phyloP scores from a whole-genome alignment of 1,140 invertebrate genomes.

The Macrosteles quadrilineatus region DNA sequence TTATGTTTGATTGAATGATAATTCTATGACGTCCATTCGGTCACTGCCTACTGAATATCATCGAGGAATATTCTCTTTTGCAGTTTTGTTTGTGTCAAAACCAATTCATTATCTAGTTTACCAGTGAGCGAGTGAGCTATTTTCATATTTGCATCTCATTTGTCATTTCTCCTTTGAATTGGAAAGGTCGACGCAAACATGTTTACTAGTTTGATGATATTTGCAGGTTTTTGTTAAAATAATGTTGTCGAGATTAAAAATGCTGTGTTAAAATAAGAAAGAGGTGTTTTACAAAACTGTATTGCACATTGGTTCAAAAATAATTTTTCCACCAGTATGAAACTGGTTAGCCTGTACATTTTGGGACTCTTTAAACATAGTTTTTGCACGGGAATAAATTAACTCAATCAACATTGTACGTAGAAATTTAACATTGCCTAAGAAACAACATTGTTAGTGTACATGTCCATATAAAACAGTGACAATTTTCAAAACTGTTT shows the following conservation, averaged over 20 bases:
- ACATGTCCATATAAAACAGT: too few species aligned
- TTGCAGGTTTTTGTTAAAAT: neutral
- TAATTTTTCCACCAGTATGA: too few species aligned
- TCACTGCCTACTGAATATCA: neutral
- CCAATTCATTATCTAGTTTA: conserved; percentile 6
- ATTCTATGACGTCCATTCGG: neutral
- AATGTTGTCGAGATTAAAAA: neutral
- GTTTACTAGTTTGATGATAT: neutral
- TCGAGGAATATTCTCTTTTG: neutral
- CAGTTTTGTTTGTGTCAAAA: neutral
- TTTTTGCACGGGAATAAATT: too few species aligned
- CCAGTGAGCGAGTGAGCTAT: neutral
- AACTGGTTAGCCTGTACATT: too few species aligned
- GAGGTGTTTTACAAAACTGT: too few species aligned
- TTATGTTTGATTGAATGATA: neutral
- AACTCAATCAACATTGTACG: too few species aligned
- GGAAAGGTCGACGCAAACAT: neutral
- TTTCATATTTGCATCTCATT: neutral
- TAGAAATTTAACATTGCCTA: too few species aligned
- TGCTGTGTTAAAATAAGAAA: neutral
- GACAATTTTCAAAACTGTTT: too few species aligned
- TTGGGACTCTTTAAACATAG: too few species aligned
- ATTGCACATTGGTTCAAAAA: too few species aligned
- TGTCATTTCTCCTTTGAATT: neutral
- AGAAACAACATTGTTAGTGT: neutral